Conservation (phyloP, 2,113 vertebrate genomes). For the Cephalophus harveyi region DNA sequence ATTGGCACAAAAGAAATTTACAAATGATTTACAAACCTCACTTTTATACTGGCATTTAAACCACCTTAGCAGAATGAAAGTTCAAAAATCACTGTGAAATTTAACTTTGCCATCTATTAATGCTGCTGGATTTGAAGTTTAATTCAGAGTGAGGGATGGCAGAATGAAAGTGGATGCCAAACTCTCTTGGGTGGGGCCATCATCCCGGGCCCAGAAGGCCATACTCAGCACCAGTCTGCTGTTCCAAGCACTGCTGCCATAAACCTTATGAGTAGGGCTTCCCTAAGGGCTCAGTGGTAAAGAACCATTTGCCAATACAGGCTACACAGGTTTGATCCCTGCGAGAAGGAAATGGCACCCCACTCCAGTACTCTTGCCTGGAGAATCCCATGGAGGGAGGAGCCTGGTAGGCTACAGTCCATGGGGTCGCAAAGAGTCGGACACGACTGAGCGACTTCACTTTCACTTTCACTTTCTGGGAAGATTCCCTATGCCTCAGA, state of each 20-base stretch:
- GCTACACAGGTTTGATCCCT: background rate
- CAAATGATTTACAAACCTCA: background rate
- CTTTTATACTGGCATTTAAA: background rate
- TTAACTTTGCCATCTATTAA: background rate
- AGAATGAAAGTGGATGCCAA: background rate
- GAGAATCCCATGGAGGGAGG: no score
- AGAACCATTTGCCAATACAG: background rate
- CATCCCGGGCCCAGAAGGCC: fast-evolving
- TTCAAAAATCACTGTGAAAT: background rate
- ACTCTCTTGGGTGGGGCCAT: background rate
- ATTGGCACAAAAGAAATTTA: background rate
- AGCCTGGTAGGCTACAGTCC: no score
- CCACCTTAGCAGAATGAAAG: background rate
- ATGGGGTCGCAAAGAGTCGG: no score
- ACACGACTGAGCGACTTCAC: no score
- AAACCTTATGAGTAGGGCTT: background rate
- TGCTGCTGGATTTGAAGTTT: background rate
- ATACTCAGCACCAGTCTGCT: background rate
- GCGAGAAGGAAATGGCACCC: no score
- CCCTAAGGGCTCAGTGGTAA: background rate
- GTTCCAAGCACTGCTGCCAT: background rate
- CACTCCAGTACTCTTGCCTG: no score
- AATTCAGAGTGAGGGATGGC: background rate
- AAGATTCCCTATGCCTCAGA: no score
- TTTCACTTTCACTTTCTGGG: no score